phyloP scores from a whole-genome alignment of 2,797 vertebrate genomes.

The Xerus rutilus region DNA sequence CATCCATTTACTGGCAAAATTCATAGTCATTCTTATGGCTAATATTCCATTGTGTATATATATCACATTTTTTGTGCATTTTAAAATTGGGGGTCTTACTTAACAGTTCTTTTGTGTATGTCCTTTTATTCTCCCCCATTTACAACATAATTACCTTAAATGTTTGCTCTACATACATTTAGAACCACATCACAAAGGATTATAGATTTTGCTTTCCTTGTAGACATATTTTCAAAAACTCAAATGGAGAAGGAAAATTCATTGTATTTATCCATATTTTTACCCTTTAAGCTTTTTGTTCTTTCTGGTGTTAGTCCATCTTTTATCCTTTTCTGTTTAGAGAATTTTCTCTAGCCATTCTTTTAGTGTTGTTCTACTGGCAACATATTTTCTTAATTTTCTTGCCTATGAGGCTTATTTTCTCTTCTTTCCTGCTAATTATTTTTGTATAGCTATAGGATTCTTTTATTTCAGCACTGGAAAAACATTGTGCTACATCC shows the following conservation, averaged over 20 bases:
- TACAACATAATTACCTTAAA: background rate
- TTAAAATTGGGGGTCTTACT: too few relatives aligned
- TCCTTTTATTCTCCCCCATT: background rate
- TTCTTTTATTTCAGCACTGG: background rate
- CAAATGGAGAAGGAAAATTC: background rate
- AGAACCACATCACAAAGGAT: background rate
- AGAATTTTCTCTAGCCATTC: background rate
- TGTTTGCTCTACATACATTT: background rate
- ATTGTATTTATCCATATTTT: slow-evolving; percentile 7
- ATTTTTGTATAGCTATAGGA: background rate
- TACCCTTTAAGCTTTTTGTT: background rate
- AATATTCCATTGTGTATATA: too few relatives aligned
- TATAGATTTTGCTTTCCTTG: background rate
- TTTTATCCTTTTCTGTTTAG: too few relatives aligned
- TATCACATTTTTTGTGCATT: too few relatives aligned
- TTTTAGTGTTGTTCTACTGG: background rate
- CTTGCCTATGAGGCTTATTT: background rate
- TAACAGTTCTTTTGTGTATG: background rate
- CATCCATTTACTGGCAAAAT: too few relatives aligned
- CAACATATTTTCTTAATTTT: background rate
- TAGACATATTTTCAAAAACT: slow-evolving; percentile 11
- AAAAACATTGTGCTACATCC: background rate
- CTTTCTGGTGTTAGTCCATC: background rate
- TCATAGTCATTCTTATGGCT: too few relatives aligned
- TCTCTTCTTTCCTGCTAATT: background rate